A percentile compares a stretch with the other conserved stretches of the same genome.
Conservation (phyloP, 2,113 vertebrate species). For the Alethe castanea region DNA sequence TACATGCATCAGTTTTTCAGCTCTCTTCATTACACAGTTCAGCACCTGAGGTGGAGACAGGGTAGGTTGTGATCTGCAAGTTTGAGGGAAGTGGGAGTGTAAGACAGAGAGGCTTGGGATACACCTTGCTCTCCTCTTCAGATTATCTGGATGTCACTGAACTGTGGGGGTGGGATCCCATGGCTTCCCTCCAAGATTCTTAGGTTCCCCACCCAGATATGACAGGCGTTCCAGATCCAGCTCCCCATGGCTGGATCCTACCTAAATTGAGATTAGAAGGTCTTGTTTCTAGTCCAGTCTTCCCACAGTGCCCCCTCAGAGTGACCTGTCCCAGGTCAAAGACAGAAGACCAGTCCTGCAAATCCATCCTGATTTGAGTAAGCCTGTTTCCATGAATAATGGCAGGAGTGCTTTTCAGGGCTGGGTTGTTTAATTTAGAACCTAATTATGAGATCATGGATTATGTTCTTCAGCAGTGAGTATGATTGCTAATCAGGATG, state of each 20-base stretch:
- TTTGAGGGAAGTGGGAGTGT: not conserved
- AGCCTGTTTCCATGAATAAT: not conserved
- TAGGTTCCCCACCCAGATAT: not conserved
- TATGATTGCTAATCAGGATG: not conserved
- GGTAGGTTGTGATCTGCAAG: not conserved
- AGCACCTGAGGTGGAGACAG: not conserved
- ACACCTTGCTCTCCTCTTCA: not conserved
- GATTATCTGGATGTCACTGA: not conserved
- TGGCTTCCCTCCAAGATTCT: not conserved
- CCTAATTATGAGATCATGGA: not conserved
- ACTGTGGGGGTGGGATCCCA: accelerated
- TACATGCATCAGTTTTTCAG: not conserved
- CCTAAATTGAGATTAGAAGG: not conserved
- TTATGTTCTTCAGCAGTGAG: not conserved
- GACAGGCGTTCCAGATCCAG: not conserved
- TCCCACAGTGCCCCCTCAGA: not conserved
- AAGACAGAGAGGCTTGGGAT: not conserved
- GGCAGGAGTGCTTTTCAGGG: not conserved
- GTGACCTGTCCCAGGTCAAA: not conserved
- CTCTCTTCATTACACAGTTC: not conserved
- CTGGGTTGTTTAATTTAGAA: not conserved
- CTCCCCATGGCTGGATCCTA: not conserved
- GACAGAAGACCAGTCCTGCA: not conserved
- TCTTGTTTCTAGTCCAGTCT: not conserved
- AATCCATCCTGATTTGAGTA: not conserved